Evolutionary conservation across 2,888 invertebrate species (phyloP), one percentile per base, ranked within the genome.

Genomic region (Caenorhabditis imperialis): DNA sequence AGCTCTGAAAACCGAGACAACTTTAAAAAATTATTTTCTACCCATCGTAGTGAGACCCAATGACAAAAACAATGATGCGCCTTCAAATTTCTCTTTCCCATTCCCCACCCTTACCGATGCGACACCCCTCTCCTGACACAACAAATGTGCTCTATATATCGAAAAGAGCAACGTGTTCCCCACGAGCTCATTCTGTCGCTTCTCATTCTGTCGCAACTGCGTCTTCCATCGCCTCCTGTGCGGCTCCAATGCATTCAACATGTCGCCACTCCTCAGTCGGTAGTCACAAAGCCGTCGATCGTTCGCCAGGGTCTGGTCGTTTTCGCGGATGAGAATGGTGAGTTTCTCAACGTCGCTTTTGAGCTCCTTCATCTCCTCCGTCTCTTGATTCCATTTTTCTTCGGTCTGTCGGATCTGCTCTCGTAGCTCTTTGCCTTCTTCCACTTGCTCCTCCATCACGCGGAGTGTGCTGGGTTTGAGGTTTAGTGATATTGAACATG

Each of bases 231-330:
- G 47, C 10, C 58, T 60, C 27, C 67, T 30, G 63, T 74, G 71
- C 22, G 61, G 51, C 12, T 60, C 51, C 16, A 78, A 27, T 10
- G 58, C 62, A 4, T 23, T 38, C 38, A 78, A 27, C 6, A 78
- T n/a, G 12, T 62, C 70, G 0, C 75, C 73, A 42, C 75, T 72
- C 25, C 75, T 18, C 16, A 60, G n/a, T 10, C 72, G 75, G 42
- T 78, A 76, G 44, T 76, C 75, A 44, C 70, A 75, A 18, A 78
- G 23, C 16, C 75, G 55, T 25, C 73, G 50, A 25, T 76, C 73
- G 38, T 60, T 67, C 12, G 67, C 48, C n/a, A 78, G 53, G 10
- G 25, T 54, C 30, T 72, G 63, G 20, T 78, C 78, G 35, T 67
- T 48, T 23, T 78, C 78, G 7, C 73, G 57, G 14, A 75, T 57